Conservation (phyloP, 1,140 invertebrate species). For the Drosophila sproati region DNA sequence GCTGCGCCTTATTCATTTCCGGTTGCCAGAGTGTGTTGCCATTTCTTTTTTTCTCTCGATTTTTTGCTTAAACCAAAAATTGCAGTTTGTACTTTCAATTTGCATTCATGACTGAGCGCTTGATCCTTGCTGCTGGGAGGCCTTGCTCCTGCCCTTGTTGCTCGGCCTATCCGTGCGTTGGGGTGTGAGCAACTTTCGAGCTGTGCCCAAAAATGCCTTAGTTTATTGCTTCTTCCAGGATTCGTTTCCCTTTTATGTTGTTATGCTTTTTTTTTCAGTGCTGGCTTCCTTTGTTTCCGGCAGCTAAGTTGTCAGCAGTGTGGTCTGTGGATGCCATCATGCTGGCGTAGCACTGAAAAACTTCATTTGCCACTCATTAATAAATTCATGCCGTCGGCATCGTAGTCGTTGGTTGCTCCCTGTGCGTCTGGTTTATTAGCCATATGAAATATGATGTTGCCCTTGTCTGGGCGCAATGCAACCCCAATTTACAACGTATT, state of each 20-base stretch:
- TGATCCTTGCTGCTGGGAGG: constrained; percentile 37
- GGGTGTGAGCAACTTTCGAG: constrained; percentile 12
- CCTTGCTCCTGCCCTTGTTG: constrained; percentile 20
- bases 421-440: constrained; percentile 69
- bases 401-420: constrained; percentile 11
- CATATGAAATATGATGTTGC: constrained; percentile 73
- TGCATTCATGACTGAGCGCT: constrained; percentile 53
- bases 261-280: constrained; percentile 9
- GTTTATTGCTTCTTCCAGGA: constrained; percentile 52
- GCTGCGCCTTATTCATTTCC: constrained; percentile 46
- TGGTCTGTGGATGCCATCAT: constrained; percentile 7
- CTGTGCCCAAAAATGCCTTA: constrained; percentile 42
- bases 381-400: constrained; percentile 67
- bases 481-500: constrained; percentile 24
- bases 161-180: constrained; percentile 44
- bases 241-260: constrained; percentile 9
- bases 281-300: constrained; percentile 50
- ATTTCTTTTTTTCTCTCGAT: neutral
- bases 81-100: constrained; percentile 72
- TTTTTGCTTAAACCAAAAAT: constrained; percentile 44
- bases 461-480: constrained; percentile 34
- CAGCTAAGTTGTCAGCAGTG: constrained; percentile 42
- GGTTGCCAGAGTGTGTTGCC: neutral
- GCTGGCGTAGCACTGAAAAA: constrained; percentile 48
- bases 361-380: constrained; percentile 80